Base-by-base conservation (phyloP, 2,113 vertebrate genomes). In the Actenoides lindsayi region DNA sequence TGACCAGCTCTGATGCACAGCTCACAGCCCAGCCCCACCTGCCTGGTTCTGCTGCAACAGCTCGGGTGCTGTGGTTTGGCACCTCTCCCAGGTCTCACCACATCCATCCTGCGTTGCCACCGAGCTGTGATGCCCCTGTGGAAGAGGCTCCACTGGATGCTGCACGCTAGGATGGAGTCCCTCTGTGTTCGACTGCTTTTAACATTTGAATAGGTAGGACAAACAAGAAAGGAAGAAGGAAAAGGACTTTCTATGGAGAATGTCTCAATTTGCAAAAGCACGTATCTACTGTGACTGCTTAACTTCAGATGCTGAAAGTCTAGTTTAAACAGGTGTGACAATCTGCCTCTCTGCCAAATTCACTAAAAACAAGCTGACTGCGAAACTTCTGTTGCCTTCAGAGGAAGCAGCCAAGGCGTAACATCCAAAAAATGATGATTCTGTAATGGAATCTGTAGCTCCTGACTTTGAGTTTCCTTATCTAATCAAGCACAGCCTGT, bases 1-100 rank as follows among this genome's bases (percentile, higher is more conserved):
- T 6, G 18, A 67, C 16, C 11, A 0, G 27, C n/a, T 31, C 42
- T 5, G 1, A 35, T 0, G 0, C 31, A 9, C 35, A 68, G 77
- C 33, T 7, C 56, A 21, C 20, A 57, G 53, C 44, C 39, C 35
- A 18, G 60, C 13, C 57, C 53, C 53, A 62, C n/a, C 67, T 21
- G 1, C 1, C 0, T 0, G 1, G 62, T 4, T 71, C 75, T 79
- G 51, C 74, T 75, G 31, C 16, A 13, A 28, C 10, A 27, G n/a
- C 68, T 82, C 16, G 4, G 2, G 46, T 2, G 1, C 30, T 1
- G 3, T 0, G 3, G n/a, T 10, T 79, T 90, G 63, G 59, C 3
- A 5, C 33, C 68, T 91, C 77, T 89, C n/a, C 42, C 25, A 28
- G 7, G 78, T 54, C 59, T 54, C 56, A 37, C 33, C 14, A 7